phyloP scores from a whole-genome alignment of 2,113 vertebrate genomes.

The Mobula hypostoma region DNA sequence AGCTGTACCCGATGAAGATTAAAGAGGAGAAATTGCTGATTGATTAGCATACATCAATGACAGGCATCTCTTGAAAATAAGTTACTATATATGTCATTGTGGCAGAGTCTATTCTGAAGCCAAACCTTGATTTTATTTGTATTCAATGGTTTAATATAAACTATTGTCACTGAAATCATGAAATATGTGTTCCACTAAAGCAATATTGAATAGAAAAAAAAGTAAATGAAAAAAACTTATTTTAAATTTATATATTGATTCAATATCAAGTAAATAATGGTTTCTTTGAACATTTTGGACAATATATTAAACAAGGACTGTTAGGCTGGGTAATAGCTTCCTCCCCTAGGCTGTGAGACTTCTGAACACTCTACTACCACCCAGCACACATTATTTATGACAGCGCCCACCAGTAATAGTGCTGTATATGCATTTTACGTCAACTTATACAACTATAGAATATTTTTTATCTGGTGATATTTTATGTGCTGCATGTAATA shows the following conservation, averaged over 20 bases:
- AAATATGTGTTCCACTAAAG: background rate
- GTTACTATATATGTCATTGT: background rate
- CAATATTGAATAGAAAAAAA: background rate
- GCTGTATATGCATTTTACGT: too few relatives aligned
- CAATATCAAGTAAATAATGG: background rate
- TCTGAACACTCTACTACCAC: too few relatives aligned
- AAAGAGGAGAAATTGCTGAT: background rate
- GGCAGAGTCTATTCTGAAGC: background rate
- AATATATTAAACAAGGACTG: background rate
- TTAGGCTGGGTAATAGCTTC: too few relatives aligned
- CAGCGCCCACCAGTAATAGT: too few relatives aligned
- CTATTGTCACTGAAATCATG: background rate
- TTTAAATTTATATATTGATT: background rate
- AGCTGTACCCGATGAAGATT: background rate
- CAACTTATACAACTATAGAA: too few relatives aligned
- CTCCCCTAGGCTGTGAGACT: too few relatives aligned
- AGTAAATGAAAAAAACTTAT: background rate
- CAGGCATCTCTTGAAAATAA: background rate
- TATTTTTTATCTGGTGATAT: too few relatives aligned
- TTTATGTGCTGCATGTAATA: too few relatives aligned
- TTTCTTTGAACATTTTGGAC: background rate
- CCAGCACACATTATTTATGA: too few relatives aligned
- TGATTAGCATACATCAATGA: background rate
- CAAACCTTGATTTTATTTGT: background rate
- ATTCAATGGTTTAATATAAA: background rate